Evolutionary conservation across 2,113 vertebrate genomes (phyloP), one percentile per base, ranked within the genome.

Genomic region (Macquaria ambigua): DNA sequence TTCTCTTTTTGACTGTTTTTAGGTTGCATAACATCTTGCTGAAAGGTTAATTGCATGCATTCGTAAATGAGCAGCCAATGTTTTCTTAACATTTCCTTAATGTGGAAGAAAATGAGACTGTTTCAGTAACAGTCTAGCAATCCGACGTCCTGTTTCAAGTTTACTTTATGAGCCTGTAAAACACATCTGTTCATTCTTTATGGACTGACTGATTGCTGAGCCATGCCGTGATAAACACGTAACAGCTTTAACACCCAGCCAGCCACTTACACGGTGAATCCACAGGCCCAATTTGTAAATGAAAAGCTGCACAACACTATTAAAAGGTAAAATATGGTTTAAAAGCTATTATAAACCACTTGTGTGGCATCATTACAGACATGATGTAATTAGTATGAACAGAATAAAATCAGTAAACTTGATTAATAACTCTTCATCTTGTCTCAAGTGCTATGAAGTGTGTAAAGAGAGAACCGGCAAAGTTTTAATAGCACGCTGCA

Each of bases 101-200:
- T 41, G 37, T 62, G 41, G 25, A 69, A 59, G 53, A 81, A 75
- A 74, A 75, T 14, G 2, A 34, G 23, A 76, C 43, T 55, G 61
- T 77, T 77, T 23, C 37, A 46, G 7, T 50, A 77, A 63, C 34
- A 67, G 56, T 59, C 25, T 20, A 64, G 18, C 66, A 74, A 56
- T 75, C 31, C 0, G 12, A 71, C 66, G 79, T 74, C 52, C 61
- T 18, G 43, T 81, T 82, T 83, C 28, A 56, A 58, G 59, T 84
- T 83, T 21, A 71, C 62, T 93, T 92, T 85, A 92, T 59, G 74
- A 63, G 55, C 14, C 50, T 77, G 69, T 85, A 82, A 86, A 93
- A 77, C 55, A 74, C 87, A 89, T 91, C 81, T 90, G 88, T 46
- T 87, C 61, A 48, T 85, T 83, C 77, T 88, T 90, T 85, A 91